Percentiles rank a stretch among this genome's conserved stretches.
Evolutionary conservation across 1,140 invertebrate genomes (phyloP).

Genomic region (Solen grandis): DNA sequence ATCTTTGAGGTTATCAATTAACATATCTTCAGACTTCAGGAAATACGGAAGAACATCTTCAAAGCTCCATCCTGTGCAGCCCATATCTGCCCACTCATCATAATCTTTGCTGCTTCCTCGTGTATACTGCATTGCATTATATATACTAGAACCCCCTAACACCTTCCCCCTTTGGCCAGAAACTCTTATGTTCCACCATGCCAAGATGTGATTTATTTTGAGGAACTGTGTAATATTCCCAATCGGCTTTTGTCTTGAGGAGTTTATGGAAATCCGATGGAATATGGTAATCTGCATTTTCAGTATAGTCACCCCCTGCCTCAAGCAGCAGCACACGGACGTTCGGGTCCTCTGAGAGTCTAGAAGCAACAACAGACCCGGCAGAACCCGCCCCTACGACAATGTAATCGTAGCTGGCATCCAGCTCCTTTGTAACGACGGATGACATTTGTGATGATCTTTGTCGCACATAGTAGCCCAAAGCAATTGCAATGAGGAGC

Average conservation of each 20-base stretch:
- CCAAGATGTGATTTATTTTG: conserved; percentile 84
- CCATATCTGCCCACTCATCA: conserved; percentile 94
- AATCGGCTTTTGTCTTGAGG: conserved; percentile 85
- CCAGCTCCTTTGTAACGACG: no score
- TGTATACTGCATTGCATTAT: conserved; percentile 99
- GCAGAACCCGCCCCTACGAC: no score
- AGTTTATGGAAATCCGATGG: conserved; percentile 53
- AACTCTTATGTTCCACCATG: conserved; percentile 88
- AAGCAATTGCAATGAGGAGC: no score
- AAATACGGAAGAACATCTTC: conserved; percentile 89
- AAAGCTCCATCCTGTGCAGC: conserved; percentile 95
- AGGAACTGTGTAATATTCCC: conserved; percentile 95
- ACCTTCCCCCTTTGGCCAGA: conserved; percentile 66
- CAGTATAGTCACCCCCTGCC: no score
- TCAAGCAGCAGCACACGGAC: no score
- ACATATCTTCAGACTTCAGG: no score
- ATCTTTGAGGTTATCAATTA: conserved; percentile 84
- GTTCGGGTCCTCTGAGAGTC: no score
- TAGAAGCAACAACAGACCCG: no score
- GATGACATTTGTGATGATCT: no score
- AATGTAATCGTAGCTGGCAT: no score
- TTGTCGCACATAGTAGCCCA: no score
- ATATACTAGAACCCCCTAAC: conserved; percentile 91
- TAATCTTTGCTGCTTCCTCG: no score
- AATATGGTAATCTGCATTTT: conserved; percentile 87